These are phyloP conservation scores for Ceratina japonica DNA, from an alignment of 1,140 invertebrate genomes.

Conservation along the genomic window DNA sequence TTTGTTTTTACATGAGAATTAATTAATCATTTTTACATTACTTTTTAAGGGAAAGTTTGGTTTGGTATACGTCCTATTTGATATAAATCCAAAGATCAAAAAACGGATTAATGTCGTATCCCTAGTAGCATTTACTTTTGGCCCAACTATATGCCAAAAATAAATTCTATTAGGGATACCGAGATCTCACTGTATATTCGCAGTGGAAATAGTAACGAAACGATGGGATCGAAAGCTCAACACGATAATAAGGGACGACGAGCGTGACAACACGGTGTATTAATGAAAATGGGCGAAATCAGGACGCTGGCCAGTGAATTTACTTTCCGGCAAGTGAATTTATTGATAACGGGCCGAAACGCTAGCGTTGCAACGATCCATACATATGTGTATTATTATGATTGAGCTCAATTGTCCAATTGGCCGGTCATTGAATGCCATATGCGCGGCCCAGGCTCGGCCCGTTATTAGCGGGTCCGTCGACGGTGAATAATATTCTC, in stretches of 20 bases:
- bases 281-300: not conserved
- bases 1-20: too few species aligned
- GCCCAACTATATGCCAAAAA: too few species aligned
- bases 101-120: too few species aligned
- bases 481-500: conserved; percentile 51
- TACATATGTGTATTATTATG: conserved; percentile 71
- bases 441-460: conserved; percentile 44
- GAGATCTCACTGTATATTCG: too few species aligned
- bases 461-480: conserved; percentile 63
- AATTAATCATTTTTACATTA: too few species aligned
- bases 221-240: not conserved
- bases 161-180: too few species aligned
- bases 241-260: not conserved
- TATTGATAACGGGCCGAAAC: conserved; percentile 47
- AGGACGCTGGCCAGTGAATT: conserved; percentile 5
- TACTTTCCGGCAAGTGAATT: conserved; percentile 57
- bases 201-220: too few species aligned
- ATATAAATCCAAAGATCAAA: too few species aligned
- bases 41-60: too few species aligned
- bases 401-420: conserved; percentile 80
- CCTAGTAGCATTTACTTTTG: too few species aligned
- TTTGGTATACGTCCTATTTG: too few species aligned
- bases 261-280: not conserved
- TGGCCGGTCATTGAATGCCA: conserved; percentile 77
- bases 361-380: conserved; percentile 46